Base-by-base conservation (phyloP, 2,113 vertebrate species). In the Mormyrus lacerda region DNA sequence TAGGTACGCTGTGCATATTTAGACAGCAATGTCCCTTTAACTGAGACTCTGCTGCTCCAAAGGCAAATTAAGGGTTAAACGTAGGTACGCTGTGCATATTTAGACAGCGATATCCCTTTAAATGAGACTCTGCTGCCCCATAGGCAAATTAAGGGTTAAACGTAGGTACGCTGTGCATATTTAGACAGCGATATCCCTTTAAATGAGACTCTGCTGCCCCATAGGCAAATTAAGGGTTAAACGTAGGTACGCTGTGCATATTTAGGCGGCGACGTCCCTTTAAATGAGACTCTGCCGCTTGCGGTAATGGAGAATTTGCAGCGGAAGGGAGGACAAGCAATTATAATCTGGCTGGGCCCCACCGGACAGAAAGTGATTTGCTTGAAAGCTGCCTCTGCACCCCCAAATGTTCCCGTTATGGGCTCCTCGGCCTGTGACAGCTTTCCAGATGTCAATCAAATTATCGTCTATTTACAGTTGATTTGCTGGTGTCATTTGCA, bases 401-500 rank as follows among this genome's bases (percentile, higher is more conserved):
- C 95, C 97, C 96, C 96, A 96, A 96, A 96, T 96, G 96, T 96
- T 97, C 95, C 95, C 95, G 95, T 96, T 97, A 97, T 96, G 96
- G 95, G 96, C 96, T 95, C 94, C 95, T 96, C 95, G 95, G 95
- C 94, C 95, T 92, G 97, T 97, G 97, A 99, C 98, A 98, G 97
- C 97, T 96, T 97, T 97, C 97, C 98, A 98, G 97, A 98, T 99
- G 98, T 99, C 98, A 99, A 99, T 99, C 98, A 99, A 99, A 99
- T 99, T 99, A 99, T 97, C 93, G 95, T 95, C 98, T 97, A 99
- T 99, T 99, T 99, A 97, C 97, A 97, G 97, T 98, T 98, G 97
- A 99, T 99, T 99, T 98, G 97, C 96, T 96, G 95, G 95, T 98
- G 98, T 99, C 98, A 97, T 97, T 98, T 94, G 97, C 97, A 99